phyloP scores from a whole-genome alignment of 2,888 invertebrate species.

The Anodontia alba region DNA sequence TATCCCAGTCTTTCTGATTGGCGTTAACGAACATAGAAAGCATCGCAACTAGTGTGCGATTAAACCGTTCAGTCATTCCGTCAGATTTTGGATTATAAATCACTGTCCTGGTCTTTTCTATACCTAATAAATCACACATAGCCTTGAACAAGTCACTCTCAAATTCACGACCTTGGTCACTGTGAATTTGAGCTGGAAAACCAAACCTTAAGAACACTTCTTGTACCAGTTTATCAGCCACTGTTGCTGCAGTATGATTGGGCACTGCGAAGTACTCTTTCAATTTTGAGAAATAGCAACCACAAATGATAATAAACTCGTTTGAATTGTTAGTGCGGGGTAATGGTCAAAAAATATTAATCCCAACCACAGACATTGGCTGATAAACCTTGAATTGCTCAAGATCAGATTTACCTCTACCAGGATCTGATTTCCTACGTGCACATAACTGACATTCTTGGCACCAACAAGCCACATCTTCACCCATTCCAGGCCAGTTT shows the following conservation, averaged over 20 bases:
- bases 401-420: slow-evolving; percentile 24
- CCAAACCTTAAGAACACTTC: too few relatives aligned
- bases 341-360: slow-evolving; percentile 31
- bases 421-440: slow-evolving; percentile 30
- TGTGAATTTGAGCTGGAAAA: too few relatives aligned
- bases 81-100: slow-evolving; percentile 51
- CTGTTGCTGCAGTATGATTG: slow-evolving; percentile 27
- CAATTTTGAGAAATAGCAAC: slow-evolving; percentile 33
- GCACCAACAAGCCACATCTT: slow-evolving; percentile 22
- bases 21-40: too few relatives aligned
- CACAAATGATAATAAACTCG: slow-evolving; percentile 24
- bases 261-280: slow-evolving; percentile 23
- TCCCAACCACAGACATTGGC: slow-evolving; percentile 4
- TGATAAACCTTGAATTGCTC: slow-evolving; percentile 27
- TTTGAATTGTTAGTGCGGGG: slow-evolving; percentile 18
- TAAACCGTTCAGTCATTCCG: slow-evolving; percentile 56
- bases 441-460: slow-evolving; percentile 20
- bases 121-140: too few relatives aligned
- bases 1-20: slow-evolving; percentile 57
- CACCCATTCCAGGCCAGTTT: too few relatives aligned
- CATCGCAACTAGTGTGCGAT: too few relatives aligned
- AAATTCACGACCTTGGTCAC: too few relatives aligned
- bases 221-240: slow-evolving; percentile 35
- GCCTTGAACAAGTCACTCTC: slow-evolving; percentile 26
- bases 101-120: too few relatives aligned